These are phyloP conservation scores for Podarcis cretensis DNA, from an alignment of 2,113 vertebrate species.

Conservation along the genomic window DNA sequence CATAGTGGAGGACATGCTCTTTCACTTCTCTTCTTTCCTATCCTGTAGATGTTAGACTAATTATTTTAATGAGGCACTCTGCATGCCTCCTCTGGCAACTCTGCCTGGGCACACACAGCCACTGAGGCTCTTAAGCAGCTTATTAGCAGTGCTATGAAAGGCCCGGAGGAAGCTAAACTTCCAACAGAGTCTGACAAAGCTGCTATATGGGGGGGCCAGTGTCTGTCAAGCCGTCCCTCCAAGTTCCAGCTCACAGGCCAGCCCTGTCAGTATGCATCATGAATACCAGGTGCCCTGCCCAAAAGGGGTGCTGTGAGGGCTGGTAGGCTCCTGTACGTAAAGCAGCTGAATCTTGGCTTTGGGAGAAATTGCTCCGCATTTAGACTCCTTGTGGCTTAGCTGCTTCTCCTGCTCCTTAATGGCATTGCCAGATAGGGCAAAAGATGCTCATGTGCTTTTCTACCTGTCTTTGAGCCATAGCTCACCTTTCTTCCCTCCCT, in stretches of 20 bases:
- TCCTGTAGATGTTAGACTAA: not conserved
- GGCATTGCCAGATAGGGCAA: not conserved
- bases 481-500: not conserved
- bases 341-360: too few relatives aligned
- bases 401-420: not conserved
- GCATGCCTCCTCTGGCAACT: not conserved
- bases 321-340: not conserved
- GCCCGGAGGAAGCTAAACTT: not conserved
- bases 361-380: not conserved
- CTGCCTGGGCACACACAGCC: not conserved
- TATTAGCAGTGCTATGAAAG: not conserved
- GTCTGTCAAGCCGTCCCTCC: not conserved
- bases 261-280: not conserved
- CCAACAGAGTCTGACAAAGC: not conserved
- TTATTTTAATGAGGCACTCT: not conserved
- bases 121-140: not conserved
- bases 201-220: not conserved
- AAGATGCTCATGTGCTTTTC: not conserved
- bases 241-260: not conserved
- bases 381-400: not conserved
- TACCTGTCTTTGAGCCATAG: not conserved
- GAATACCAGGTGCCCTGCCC: not conserved
- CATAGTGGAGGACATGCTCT: rapidly evolving
- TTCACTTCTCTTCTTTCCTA: not conserved
- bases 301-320: not conserved